Base-by-base conservation (phyloP, 2,113 vertebrate genomes). In the Phylloscopus trochilus region DNA sequence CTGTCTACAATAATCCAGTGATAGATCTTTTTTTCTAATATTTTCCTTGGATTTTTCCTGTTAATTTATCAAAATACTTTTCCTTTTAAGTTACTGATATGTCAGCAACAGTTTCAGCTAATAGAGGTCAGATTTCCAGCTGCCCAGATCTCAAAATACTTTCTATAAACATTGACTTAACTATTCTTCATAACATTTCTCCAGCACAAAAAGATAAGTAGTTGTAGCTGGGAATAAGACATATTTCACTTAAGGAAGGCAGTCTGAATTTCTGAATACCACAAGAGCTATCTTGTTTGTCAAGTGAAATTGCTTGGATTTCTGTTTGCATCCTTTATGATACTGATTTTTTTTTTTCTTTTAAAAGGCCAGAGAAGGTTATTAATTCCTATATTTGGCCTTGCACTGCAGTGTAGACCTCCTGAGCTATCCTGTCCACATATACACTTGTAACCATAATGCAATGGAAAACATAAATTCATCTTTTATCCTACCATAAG, bases 21-120 rank as follows among this genome's bases (percentile, higher is more conserved):
- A 81, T 63, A 23, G 5, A 28, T 55, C 18, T 75, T 79, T 67
- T 67, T 49, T 86, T 62, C 30, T 62, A 39, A 59, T 51, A 2
- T 86, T 74, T 17, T 63, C 15, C 15, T 69, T 91, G 63, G 14
- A 37, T 55, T 91, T 91, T 95, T 51, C 55, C 6, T 85, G 26
- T 66, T 86, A 86, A 83, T 93, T 91, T 79, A 85, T 83, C 56
- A 90, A 24, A 62, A 72, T 31, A 62, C 19, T 24, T 76, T 73
- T 31, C 7, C 16, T 89, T 93, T 91, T 83, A 77, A 85, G 75
- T 87, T 79, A 47, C 30, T 85, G 62, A 60, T 84, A 82, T 26
- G 27, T 92, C 49, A 95, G 43, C 67, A 92, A 35, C 53, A 87
- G 84, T 90, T 94, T 85, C 53, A 91, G 24, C 24, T 90, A 63